These are phyloP conservation scores for Cebidichthys violaceus DNA, from an alignment of 2,113 vertebrate species.

Conservation along the genomic window DNA sequence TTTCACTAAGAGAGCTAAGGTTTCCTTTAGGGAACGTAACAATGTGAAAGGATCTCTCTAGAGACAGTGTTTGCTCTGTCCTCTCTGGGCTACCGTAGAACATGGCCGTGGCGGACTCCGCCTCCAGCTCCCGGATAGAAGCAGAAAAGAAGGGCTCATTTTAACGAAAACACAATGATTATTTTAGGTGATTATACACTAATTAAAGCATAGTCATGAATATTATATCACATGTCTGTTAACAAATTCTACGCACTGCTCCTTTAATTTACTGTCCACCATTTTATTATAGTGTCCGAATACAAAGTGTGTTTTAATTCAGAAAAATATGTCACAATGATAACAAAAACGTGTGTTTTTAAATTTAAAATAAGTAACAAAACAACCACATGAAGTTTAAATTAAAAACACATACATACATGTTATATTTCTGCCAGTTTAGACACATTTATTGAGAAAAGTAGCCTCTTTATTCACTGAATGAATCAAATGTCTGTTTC, in stretches of 20 bases:
- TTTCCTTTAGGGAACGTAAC: too few relatives aligned
- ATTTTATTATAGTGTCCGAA: background rate
- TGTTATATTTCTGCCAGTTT: background rate
- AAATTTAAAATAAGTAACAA: background rate
- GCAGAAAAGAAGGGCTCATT: background rate
- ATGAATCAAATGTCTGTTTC: slow-evolving; percentile 51
- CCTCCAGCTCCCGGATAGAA: too few relatives aligned
- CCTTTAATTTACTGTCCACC: background rate
- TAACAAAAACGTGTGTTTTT: background rate
- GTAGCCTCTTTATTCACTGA: background rate
- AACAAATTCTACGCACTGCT: background rate
- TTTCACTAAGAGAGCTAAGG: too few relatives aligned
- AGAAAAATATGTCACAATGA: background rate
- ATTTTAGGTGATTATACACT: background rate
- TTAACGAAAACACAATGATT: background rate
- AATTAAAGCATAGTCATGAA: too few relatives aligned
- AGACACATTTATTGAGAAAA: background rate
- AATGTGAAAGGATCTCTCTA: background rate
- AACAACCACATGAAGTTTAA: background rate
- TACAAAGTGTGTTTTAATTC: background rate
- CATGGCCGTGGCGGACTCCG: too few relatives aligned
- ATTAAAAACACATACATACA: background rate
- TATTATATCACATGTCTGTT: background rate
- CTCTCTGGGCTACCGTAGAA: background rate
- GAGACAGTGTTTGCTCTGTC: background rate